Evolutionary conservation across 2,113 vertebrate genomes (phyloP).

Genomic region (Mesitornis unicolor): DNA sequence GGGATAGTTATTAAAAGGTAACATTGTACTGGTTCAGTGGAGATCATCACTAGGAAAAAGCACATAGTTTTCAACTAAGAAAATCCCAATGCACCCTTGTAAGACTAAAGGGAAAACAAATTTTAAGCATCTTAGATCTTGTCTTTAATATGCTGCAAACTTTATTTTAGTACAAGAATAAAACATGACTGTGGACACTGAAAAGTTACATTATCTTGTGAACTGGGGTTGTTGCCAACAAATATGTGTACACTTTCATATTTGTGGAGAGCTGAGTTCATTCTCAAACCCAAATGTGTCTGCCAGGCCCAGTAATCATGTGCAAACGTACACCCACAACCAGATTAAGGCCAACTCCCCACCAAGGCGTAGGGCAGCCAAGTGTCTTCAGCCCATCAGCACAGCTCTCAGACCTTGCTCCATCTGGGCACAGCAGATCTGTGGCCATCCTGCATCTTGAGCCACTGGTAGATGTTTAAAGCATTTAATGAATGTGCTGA

Average conservation of each 20-base stretch:
- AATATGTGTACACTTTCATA: not conserved
- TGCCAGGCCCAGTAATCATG: not conserved
- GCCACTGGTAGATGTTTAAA: not conserved
- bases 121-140: not conserved
- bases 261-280: not conserved
- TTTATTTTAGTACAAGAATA: not conserved
- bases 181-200: not conserved
- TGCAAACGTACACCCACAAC: not conserved
- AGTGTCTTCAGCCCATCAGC: rapidly evolving
- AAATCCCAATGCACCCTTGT: not conserved
- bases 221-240: not conserved
- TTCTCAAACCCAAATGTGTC: not conserved
- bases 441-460: rapidly evolving
- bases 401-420: not conserved
- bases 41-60: not conserved
- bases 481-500: not conserved
- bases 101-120: not conserved
- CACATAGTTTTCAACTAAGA: not conserved
- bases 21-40: not conserved
- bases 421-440: not conserved
- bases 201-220: not conserved
- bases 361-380: not conserved
- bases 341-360: not conserved
- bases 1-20: not conserved
- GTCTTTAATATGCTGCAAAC: not conserved